Conservation (phyloP, 1,140 invertebrate genomes). For the Dendroctonus valens region DNA sequence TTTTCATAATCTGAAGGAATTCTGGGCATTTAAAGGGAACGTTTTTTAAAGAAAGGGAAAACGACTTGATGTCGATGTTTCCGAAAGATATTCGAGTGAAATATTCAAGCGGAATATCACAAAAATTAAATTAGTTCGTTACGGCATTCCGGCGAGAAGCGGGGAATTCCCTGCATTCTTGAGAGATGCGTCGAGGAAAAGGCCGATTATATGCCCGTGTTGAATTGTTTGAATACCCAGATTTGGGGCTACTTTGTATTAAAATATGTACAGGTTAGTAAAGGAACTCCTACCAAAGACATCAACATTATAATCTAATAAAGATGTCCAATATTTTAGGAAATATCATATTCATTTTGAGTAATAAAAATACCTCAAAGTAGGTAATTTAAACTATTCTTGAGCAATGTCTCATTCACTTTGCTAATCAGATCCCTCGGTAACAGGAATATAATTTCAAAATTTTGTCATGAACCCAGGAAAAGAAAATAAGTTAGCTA, state of each 20-base stretch:
- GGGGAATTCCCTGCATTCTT: conserved; percentile 29
- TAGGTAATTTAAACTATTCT: too few relatives aligned
- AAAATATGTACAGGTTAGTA: conserved; percentile 12
- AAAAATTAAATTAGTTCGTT: conserved; percentile 38
- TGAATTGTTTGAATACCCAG: conserved; percentile 21
- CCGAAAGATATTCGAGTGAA: conserved; percentile 31
- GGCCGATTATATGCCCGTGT: conserved; percentile 16
- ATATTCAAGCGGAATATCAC: conserved; percentile 35
- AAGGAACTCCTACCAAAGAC: too few relatives aligned
- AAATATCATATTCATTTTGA: too few relatives aligned
- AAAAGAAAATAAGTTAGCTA: too few relatives aligned
- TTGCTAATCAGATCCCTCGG: too few relatives aligned
- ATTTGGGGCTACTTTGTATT: conserved; percentile 24
- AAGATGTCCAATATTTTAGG: too few relatives aligned
- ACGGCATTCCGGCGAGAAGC: conserved; percentile 31
- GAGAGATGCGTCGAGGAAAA: conserved; percentile 21
- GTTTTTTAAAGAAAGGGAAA: conserved; percentile 19
- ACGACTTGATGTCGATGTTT: conserved; percentile 18
- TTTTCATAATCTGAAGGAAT: conserved; percentile 33
- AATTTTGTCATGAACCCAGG: too few relatives aligned
- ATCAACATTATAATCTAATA: too few relatives aligned
- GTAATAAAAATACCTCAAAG: too few relatives aligned
- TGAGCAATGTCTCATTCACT: too few relatives aligned
- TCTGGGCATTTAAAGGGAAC: conserved; percentile 12
- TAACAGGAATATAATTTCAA: too few relatives aligned